Conservation (phyloP, 2,797 vertebrate genomes). For the Aratinga solstitialis region DNA sequence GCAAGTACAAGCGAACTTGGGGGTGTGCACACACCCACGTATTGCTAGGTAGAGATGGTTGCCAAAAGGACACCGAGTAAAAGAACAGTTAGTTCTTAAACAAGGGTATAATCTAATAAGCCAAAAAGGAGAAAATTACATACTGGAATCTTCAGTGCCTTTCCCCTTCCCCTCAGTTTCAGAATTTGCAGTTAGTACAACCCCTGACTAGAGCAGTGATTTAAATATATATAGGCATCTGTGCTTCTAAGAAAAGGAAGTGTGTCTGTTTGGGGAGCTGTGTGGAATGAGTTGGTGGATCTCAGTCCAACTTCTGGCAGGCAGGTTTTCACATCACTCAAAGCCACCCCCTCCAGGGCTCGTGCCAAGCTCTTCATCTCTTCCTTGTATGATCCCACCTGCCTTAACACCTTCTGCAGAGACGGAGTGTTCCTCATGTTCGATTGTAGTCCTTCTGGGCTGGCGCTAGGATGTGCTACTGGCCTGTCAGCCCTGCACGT, state of each 20-base stretch:
- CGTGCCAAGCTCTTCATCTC: background rate
- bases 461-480: background rate
- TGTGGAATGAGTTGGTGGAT: conserved; percentile 60
- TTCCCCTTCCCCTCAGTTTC: background rate
- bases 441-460: background rate
- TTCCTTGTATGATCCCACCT: conserved; percentile 3
- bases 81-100: conserved; percentile 72
- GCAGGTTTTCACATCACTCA: conserved; percentile 54
- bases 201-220: conserved; percentile 44
- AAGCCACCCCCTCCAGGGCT: conserved; percentile 9
- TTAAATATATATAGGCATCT: conserved; percentile 65
- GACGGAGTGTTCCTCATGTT: background rate
- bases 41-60: conserved; percentile 68
- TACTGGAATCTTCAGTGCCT: conserved; percentile 51
- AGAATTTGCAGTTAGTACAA: conserved; percentile 51
- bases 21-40: conserved; percentile 66
- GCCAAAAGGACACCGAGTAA: conserved; percentile 69
- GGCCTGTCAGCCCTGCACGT: background rate
- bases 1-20: conserved; percentile 57
- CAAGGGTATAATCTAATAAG: conserved; percentile 73
- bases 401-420: conserved; percentile 10
- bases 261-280: conserved; percentile 61
- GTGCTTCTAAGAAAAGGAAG: conserved; percentile 63
- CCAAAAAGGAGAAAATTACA: conserved; percentile 55
- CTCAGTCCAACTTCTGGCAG: conserved; percentile 57